Evolutionary conservation across 2,113 vertebrate genomes (phyloP).

Genomic region (Monarcha castaneiventris): DNA sequence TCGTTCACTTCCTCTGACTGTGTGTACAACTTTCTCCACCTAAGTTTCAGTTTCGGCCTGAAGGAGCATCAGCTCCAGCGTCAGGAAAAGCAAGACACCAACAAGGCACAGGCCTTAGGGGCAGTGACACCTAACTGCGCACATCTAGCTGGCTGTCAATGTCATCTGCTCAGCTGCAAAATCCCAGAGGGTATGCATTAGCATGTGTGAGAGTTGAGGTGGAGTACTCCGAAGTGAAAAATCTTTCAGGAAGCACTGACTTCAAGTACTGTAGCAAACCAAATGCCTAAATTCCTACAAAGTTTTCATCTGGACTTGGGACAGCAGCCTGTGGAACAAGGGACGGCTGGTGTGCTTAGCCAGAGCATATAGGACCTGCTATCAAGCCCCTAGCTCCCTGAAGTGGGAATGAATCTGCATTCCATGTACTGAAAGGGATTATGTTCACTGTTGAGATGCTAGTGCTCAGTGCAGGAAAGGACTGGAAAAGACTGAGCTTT

Average conservation of each 20-base stretch:
- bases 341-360: background rate
- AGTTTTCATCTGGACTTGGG: background rate
- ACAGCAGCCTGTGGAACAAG: background rate
- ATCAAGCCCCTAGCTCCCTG: background rate
- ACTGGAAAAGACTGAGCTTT: background rate
- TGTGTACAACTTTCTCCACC: background rate
- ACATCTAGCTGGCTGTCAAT: background rate
- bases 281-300: background rate
- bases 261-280: background rate
- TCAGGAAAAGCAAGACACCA: background rate
- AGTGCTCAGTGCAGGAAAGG: background rate
- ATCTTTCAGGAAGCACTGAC: background rate
- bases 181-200: background rate
- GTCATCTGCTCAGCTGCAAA: background rate
- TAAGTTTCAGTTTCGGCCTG: background rate
- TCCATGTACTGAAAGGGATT: background rate
- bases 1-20: background rate
- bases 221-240: background rate
- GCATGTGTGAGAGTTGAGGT: background rate
- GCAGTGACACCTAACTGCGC: background rate
- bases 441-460: background rate
- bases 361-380: background rate
- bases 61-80: background rate
- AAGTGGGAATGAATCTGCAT: accelerated
- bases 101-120: background rate